Base-by-base conservation (phyloP, 2,797 vertebrate species). In the Arrhamphus sclerolepis region DNA sequence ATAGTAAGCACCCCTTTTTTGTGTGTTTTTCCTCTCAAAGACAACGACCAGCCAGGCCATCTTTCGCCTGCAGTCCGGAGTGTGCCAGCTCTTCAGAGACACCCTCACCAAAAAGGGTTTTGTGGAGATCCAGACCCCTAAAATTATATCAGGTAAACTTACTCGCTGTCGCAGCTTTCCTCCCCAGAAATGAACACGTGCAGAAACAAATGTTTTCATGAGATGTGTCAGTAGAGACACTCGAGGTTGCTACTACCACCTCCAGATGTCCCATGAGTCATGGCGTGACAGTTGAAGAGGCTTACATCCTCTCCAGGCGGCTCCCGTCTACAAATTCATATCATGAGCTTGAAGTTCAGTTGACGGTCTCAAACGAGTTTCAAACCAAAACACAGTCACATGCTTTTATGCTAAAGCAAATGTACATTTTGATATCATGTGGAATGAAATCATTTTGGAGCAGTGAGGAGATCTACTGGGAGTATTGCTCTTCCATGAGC, bases 41-140 rank as follows among this genome's bases (percentile, higher is more conserved):
- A 99, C 98, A 0, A 97, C 95, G 63, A 99, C 98, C 75, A 99
- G 97, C 91, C 97, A 99, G 83, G 96, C 97, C 68, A 68, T 99
- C 85, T 99, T 99, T 69, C 93, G 90, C 70, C 93, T 99, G 82
- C 97, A 99, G 88, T 96, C 96, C 2, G 96, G 97, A 26, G 95
- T 99, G 71, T 99, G 98, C 89, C 93, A 95, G 86, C 97, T 99
- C 85, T 99, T 99, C 92, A 93, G 96, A 88, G 96, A 98, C 85
- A 97, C 94, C n/a, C 94, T 98, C 67, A 94, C 87, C 90, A 91
- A 87, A 44, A 99, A 98, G 87, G 96, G 95, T 83, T 99, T 99
- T 88, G 94, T 99, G 92, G 98, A 99, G 92, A 97, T 99, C 88
- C 98, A 99, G 85, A 99, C 98, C 66, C 98, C 98, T 50, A 99